These are phyloP conservation scores for Neomorphus geoffroyi DNA, from an alignment of 2,797 vertebrate species.

Conservation along the genomic window DNA sequence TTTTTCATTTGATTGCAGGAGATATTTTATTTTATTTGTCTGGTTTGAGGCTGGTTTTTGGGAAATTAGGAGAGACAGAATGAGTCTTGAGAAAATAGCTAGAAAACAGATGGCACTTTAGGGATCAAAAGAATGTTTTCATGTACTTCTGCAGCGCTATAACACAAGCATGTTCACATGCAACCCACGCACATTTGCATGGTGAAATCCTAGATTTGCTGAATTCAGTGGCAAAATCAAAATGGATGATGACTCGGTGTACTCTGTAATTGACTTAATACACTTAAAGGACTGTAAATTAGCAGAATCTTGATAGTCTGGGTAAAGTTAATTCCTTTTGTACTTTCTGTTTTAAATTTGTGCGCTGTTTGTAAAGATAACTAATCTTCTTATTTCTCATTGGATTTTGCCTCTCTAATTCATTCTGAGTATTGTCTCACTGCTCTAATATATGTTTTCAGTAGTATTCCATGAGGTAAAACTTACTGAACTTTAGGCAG, in stretches of 20 bases:
- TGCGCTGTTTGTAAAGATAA: background rate
- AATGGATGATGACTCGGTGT: background rate
- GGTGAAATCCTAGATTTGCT: background rate
- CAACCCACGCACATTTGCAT: background rate
- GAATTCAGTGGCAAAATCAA: background rate
- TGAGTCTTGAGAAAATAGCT: background rate
- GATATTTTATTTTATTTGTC: background rate
- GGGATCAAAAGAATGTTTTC: background rate
- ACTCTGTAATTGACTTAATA: background rate
- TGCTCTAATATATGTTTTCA: background rate
- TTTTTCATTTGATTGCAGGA: background rate
- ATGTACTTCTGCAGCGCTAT: background rate
- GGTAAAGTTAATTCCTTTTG: background rate
- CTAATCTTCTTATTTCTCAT: background rate
- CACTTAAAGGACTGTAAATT: background rate
- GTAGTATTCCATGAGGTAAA: background rate
- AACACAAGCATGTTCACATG: background rate
- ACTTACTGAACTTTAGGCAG: background rate
- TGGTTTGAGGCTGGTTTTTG: background rate
- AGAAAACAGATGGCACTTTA: slow-evolving; percentile 9
- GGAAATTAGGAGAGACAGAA: background rate
- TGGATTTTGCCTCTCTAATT: background rate
- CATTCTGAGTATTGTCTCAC: background rate
- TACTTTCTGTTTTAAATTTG: background rate
- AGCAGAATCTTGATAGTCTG: background rate